Evolutionary conservation across 2,888 invertebrate genomes (phyloP).

Genomic region (Bedellia somnulentella): DNA sequence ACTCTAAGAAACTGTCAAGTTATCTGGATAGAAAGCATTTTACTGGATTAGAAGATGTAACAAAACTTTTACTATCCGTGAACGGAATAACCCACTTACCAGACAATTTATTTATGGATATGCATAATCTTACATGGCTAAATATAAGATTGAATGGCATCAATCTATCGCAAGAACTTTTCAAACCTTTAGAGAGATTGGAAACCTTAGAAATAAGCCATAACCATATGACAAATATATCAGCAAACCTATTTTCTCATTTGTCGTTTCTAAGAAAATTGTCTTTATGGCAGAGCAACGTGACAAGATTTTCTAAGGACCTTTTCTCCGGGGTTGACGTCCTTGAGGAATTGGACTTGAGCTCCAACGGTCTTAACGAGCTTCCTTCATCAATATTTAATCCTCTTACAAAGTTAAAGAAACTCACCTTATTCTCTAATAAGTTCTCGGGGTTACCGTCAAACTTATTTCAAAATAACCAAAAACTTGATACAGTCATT

Average conservation of each 20-base stretch:
- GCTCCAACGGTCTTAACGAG: slow-evolving; percentile 64
- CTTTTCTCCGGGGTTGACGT: slow-evolving; percentile 66
- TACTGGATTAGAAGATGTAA: slow-evolving; percentile 53
- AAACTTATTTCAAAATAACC: slow-evolving; percentile 59
- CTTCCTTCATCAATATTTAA: slow-evolving; percentile 65
- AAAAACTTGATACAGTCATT: slow-evolving; percentile 51
- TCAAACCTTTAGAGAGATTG: slow-evolving; percentile 57
- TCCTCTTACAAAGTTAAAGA: slow-evolving; percentile 61
- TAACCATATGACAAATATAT: slow-evolving; percentile 66
- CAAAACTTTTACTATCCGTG: slow-evolving; percentile 59
- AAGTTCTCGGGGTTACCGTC: slow-evolving; percentile 65
- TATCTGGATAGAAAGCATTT: slow-evolving; percentile 63
- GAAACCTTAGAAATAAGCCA: slow-evolving; percentile 66
- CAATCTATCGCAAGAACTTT: slow-evolving; percentile 57
- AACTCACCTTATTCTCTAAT: slow-evolving; percentile 69
- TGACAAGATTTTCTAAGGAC: slow-evolving; percentile 63
- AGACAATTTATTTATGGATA: slow-evolving; percentile 62
- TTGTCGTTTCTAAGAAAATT: slow-evolving; percentile 62
- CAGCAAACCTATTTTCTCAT: slow-evolving; percentile 63
- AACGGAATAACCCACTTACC: slow-evolving; percentile 65
- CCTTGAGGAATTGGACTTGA: slow-evolving; percentile 68
- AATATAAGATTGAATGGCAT: slow-evolving; percentile 65
- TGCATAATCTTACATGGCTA: slow-evolving; percentile 64
- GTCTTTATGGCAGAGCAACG: slow-evolving; percentile 70
- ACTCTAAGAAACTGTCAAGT: slow-evolving; percentile 52